A percentile compares a stretch with the other conserved stretches of the same genome.
phyloP scores from a whole-genome alignment of 2,888 invertebrate genomes.

The Oscheius sp. region DNA sequence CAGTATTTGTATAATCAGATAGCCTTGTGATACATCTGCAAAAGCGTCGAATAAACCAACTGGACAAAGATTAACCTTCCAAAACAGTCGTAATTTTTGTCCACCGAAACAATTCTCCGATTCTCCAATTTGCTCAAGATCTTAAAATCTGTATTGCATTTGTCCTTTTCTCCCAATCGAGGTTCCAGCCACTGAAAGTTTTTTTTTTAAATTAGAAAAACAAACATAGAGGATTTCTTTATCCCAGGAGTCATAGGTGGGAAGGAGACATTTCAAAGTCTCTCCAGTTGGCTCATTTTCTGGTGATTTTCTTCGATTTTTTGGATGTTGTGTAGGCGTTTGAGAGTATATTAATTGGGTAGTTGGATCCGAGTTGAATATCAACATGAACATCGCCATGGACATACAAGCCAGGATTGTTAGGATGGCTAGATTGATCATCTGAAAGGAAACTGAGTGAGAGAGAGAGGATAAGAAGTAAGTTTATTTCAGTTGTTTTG shows the following conservation, averaged over 20 bases:
- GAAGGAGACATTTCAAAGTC: conserved; percentile 31
- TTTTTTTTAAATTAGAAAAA: neutral
- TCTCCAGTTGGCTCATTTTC: neutral
- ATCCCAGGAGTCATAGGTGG: conserved; percentile 48
- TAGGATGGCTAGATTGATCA: conserved; percentile 2
- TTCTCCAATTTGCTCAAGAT: conserved; percentile 11
- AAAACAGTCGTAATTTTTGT: conserved; percentile 15
- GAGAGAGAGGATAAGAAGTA: neutral
- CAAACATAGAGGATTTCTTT: conserved; percentile 36
- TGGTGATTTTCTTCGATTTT: neutral
- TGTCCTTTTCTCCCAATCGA: neutral
- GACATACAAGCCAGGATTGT: conserved; percentile 2
- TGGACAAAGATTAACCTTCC: conserved; percentile 9
- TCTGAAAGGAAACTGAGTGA: neutral
- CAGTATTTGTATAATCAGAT: neutral
- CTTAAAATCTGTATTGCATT: conserved; percentile 12
- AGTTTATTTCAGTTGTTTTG: neutral
- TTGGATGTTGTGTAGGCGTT: neutral
- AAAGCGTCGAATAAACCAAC: neutral
- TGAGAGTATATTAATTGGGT: neutral
- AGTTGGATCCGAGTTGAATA: neutral
- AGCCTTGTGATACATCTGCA: conserved; percentile 15
- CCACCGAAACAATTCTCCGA: neutral
- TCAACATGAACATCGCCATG: conserved; percentile 18
- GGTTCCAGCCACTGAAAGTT: conserved; percentile 7